Conservation (phyloP, 2,888 invertebrate species). For the Apodemia mormo region DNA sequence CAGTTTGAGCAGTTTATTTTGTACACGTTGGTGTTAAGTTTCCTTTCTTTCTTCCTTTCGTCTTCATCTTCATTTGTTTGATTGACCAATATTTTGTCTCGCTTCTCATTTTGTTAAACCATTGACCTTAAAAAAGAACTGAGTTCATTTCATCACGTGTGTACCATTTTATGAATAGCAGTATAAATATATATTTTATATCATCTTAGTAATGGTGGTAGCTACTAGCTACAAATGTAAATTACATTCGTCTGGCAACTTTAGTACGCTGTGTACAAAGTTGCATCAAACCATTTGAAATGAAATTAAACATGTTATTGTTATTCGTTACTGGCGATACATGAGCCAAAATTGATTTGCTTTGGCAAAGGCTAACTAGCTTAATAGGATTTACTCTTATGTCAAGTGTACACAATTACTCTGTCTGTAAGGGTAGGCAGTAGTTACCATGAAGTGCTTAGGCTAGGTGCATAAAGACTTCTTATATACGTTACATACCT, state of each 20-base stretch:
- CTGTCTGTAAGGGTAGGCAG: not conserved
- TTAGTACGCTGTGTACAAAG: not conserved
- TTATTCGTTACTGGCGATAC: not conserved
- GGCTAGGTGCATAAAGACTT: not conserved
- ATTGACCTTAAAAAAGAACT: too few relatives aligned
- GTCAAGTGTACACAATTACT: conserved; percentile 18
- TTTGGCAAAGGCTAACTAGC: conserved; percentile 13
- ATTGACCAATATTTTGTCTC: too few relatives aligned
- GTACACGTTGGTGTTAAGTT: too few relatives aligned
- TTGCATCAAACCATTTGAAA: not conserved
- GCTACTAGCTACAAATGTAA: not conserved
- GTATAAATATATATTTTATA: not conserved
- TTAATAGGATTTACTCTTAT: conserved; percentile 16
- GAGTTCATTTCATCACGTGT: not conserved
- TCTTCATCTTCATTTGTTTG: too few relatives aligned
- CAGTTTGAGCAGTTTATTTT: too few relatives aligned
- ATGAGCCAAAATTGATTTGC: conserved; percentile 16
- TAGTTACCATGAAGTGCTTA: not conserved
- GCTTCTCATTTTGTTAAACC: too few relatives aligned
- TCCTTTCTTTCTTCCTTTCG: too few relatives aligned
- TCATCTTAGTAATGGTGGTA: not conserved
- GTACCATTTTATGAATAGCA: not conserved
- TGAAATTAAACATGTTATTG: not conserved
- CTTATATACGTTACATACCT: not conserved
- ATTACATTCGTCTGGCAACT: conserved; percentile 5